Percentiles rank a stretch among this genome's conserved stretches.
phyloP scores from a whole-genome alignment of 2,113 vertebrate species.

The Rhinopomastus cyanomelas region DNA sequence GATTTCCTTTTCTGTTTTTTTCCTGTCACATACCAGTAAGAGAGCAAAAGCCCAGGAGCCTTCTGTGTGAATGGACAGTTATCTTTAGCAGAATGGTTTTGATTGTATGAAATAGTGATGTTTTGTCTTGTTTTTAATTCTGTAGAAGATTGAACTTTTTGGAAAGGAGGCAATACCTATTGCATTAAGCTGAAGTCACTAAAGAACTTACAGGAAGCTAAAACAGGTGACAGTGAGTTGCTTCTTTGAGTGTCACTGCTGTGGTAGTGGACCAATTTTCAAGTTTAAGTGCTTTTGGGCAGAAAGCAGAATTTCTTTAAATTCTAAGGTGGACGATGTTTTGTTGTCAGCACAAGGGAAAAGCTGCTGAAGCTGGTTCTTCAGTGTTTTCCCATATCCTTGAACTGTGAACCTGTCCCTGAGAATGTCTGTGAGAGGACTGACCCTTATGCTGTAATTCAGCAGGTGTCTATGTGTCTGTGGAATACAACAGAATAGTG shows the following conservation, averaged over 20 bases:
- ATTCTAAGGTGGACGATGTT: neutral
- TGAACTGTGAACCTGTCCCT: neutral
- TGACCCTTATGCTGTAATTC: accelerated
- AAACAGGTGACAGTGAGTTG: neutral
- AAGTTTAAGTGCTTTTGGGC: neutral
- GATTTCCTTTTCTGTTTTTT: neutral
- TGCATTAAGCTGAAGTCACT: neutral
- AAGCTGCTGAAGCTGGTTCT: neutral
- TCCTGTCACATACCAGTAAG: neutral
- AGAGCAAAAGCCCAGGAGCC: neutral
- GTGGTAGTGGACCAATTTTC: neutral
- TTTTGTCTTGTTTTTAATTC: neutral
- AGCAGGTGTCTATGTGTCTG: neutral
- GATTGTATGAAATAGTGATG: neutral
- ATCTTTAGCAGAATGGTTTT: neutral
- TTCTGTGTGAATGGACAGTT: neutral
- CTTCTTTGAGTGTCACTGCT: neutral
- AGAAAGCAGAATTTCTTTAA: neutral
- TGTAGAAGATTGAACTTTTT: neutral
- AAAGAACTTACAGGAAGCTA: neutral
- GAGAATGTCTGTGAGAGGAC: neutral
- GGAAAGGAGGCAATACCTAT: neutral
- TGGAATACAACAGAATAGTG: neutral
- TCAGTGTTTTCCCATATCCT: neutral
- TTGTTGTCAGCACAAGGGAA: neutral